Evolutionary conservation across 2,113 vertebrate genomes (phyloP).

Genomic region (Takifugu bimaculatus): DNA sequence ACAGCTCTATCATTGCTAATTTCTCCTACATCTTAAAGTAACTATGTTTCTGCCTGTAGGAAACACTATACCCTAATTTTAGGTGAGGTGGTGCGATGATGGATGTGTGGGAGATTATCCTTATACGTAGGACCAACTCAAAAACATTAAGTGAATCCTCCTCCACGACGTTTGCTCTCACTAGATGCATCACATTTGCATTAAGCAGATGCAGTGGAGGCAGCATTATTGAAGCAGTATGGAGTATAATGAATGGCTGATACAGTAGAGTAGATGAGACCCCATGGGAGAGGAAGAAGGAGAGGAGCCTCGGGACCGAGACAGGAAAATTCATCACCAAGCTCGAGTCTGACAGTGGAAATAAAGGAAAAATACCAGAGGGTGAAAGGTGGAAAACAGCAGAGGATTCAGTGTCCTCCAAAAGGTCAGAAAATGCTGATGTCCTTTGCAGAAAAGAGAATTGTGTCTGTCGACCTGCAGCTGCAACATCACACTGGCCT

Average conservation of each 20-base stretch:
- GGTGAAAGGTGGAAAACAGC: conserved; percentile 37
- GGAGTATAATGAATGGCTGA: conserved; percentile 37
- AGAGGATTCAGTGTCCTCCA: conserved; percentile 39
- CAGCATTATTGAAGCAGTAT: conserved; percentile 31
- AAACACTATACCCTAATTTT: conserved; percentile 25
- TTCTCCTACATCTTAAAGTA: conserved; percentile 47
- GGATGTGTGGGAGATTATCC: conserved; percentile 19
- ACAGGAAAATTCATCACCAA: conserved; percentile 60
- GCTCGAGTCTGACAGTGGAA: conserved; percentile 29
- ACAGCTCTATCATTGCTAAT: conserved; percentile 63
- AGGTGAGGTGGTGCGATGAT: conserved; percentile 26
- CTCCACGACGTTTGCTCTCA: neutral
- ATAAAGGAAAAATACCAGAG: conserved; percentile 51
- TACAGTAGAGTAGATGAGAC: conserved; percentile 52
- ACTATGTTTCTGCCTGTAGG: conserved; percentile 46
- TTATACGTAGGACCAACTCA: neutral
- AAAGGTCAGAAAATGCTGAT: conserved; percentile 45
- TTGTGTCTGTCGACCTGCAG: conserved; percentile 12
- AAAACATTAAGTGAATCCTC: neutral
- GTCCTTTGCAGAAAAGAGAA: conserved; percentile 54
- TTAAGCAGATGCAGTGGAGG: conserved; percentile 32
- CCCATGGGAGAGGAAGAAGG: conserved; percentile 37
- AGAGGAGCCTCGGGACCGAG: conserved; percentile 24
- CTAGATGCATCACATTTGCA: conserved; percentile 22
- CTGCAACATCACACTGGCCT: conserved; percentile 13